Percentiles rank a stretch among this genome's conserved stretches.
These are phyloP conservation scores for Montipora efflorescens DNA, from an alignment of 64 coral and sea anemone genomes.

Conservation along the genomic window DNA sequence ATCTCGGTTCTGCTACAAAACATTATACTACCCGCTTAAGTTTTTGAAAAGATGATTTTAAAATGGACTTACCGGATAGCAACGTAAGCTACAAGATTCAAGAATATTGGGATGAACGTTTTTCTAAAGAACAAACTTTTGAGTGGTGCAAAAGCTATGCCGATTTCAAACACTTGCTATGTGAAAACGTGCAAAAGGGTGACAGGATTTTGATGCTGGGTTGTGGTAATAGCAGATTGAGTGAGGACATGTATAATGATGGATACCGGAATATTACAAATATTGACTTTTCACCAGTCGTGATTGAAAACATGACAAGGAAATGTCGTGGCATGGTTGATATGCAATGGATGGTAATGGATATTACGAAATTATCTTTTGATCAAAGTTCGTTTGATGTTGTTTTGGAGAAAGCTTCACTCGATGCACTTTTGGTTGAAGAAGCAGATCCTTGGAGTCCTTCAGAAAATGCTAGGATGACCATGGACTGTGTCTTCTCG, in stretches of 20 bases:
- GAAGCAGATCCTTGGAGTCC: conserved; percentile 77
- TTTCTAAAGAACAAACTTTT: conserved; percentile 66
- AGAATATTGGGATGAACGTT: conserved; percentile 79
- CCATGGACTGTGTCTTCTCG: conserved; percentile 54
- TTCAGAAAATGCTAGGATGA: conserved; percentile 25
- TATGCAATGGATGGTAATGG: conserved; percentile 76
- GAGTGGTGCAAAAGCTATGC: conserved; percentile 86
- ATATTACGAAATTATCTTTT: conserved; percentile 67
- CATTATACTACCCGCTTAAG: no score
- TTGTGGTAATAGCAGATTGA: conserved; percentile 75
- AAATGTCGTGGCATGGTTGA: conserved; percentile 53
- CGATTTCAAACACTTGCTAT: conserved; percentile 65
- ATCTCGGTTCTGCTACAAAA: no score
- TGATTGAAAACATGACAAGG: conserved; percentile 80
- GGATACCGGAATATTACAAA: conserved; percentile 78
- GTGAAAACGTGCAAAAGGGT: conserved; percentile 20
- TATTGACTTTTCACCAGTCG: conserved; percentile 83
- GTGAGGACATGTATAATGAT: conserved; percentile 82
- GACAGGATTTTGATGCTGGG: conserved; percentile 80
- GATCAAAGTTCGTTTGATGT: conserved; percentile 66
- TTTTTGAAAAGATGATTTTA: no score
- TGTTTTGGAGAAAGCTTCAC: conserved; percentile 75
- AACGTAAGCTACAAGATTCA: conserved; percentile 60
- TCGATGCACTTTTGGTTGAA: conserved; percentile 80
- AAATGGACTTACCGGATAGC: conserved; percentile 59